A percentile compares a stretch with the other conserved stretches of the same genome.
phyloP scores from a whole-genome alignment of 2,888 invertebrate species.

The Papilio demoleus region DNA sequence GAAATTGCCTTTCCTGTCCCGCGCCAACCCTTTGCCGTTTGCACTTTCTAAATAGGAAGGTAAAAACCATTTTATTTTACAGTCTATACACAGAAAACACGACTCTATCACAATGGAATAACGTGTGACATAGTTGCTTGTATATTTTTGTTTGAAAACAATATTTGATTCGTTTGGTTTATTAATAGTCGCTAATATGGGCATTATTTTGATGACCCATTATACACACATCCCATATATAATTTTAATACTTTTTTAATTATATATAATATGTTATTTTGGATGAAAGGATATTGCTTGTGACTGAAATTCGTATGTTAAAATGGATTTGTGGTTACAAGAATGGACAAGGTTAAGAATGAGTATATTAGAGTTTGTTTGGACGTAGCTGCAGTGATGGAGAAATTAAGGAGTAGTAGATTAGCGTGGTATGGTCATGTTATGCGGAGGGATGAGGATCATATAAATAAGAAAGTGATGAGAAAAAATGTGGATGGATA shows the following conservation, averaged over 20 bases:
- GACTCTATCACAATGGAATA: constrained; percentile 6
- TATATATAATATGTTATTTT: background rate
- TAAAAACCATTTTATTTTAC: background rate
- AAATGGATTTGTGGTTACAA: too few relatives aligned
- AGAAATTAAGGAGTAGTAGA: too few relatives aligned
- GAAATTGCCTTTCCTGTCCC: constrained; percentile 27
- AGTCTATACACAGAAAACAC: background rate
- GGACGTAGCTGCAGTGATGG: too few relatives aligned
- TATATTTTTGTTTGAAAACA: background rate
- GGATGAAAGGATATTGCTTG: too few relatives aligned
- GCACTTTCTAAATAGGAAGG: constrained; percentile 1
- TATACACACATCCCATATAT: background rate
- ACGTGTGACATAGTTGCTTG: background rate
- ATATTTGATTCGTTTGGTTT: constrained; percentile 8
- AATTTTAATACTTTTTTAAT: too few relatives aligned
- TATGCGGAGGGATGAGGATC: too few relatives aligned
- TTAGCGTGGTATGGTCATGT: too few relatives aligned
- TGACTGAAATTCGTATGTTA: too few relatives aligned
- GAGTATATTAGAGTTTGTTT: too few relatives aligned
- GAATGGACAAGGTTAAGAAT: too few relatives aligned
- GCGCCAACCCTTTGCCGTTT: constrained; percentile 20
- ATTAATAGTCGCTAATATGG: constrained; percentile 5
- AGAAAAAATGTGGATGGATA: too few relatives aligned
- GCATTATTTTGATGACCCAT: constrained; percentile 12
- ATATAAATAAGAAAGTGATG: too few relatives aligned